Evolutionary conservation across 2,113 vertebrate genomes (phyloP), one percentile per base, ranked within the genome.

Genomic region (Ictidomys tridecemlineatus): DNA sequence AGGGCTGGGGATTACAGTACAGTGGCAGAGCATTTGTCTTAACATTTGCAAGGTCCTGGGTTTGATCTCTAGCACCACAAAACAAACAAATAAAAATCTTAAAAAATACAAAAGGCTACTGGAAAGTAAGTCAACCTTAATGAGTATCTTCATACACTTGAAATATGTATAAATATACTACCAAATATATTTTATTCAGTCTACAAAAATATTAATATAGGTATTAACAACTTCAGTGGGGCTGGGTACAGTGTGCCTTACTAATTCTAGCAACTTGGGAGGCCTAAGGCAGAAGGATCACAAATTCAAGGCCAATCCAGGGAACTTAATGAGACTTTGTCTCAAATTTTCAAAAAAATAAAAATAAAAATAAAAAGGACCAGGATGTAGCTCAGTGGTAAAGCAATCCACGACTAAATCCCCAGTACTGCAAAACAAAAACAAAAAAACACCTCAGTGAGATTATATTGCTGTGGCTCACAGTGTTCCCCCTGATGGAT

Each of bases 61-160:
- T 42, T 73, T 37, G 28, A 73, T 42, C 7, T 9, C 51, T 26
- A 58, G 48, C 14, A 11, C 22, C 26, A 70, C 16, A 3, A 67
- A 72, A 56, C 24, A 42, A 76, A 76, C 9, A 76, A 67, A 39
- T 12, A 56, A 87, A 39, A 56, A 87, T 87, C 56, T 86, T 87
- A 26, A 42, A 76, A 88, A 61, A 88, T 80, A 82, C 32, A 82
- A 93, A 93, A 93, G 32, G 39, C n/a, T 92, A 94, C 28, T 74
- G 17, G 24, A 92, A 80, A 84, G n/a, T 82, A 80, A 84, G n/a
- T 70, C 53, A 93, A 85, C 85, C 30, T 91, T 93, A 58, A 58
- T 58, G 20, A 90, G 20, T 70, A 95, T 85, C n/a, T 89, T 82
- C 22, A 84, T 87, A 74, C 1, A 87, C 83, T 72, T 96, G n/a